Base-by-base conservation (phyloP, 2,888 invertebrate genomes). In the Synergus laeviventris region DNA sequence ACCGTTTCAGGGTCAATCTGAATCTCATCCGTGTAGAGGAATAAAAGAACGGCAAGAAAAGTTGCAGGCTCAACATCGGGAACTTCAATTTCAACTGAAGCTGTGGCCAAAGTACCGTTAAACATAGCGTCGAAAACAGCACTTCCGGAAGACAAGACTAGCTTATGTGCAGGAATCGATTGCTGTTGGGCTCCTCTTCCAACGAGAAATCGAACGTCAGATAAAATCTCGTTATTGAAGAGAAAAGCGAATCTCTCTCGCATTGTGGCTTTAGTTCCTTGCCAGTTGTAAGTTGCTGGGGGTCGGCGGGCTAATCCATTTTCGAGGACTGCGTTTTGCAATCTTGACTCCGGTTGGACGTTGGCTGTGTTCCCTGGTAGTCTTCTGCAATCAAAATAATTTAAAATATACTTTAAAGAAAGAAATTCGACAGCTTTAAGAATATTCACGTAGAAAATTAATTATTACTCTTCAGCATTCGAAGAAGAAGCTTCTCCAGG, bases 111-210 rank as follows among this genome's bases (percentile, higher is more conserved):
- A 0, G 94, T 94, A 42, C 96, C 96, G 87, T 96, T 96, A 87
- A 97, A 97, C 95, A 97, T 95, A 9, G 96, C 96, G 90, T 97
- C 96, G 88, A 97, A 97, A 1, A 97, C 97, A 0, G 96, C 96
- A 86, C 96, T 96, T 1, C 96, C 96, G 11, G 96, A 95, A 0
- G 96, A 95, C 49, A 97, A 90, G 0, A 97, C 95, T 86, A 97
- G 95, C 89, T 94, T 95, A 85, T 96, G 96, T 0, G 96, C 96
- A 0, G 96, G 96, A 80, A 97, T 95, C 16, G 94, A 92, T 88
- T 94, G 94, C 80, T 93, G 93, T 79, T 93, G 93, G 0, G 92
- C 93, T 64, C 94, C 95, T 84, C 94, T 94, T 1, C 96, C 96
- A 18, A 97, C 96, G 56, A 95, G 92, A 86, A 97, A 97, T 85